Percentiles rank a stretch among this genome's conserved stretches.
These are phyloP conservation scores for Tor tambroides DNA, from an alignment of 2,113 vertebrate genomes.

Conservation along the genomic window DNA sequence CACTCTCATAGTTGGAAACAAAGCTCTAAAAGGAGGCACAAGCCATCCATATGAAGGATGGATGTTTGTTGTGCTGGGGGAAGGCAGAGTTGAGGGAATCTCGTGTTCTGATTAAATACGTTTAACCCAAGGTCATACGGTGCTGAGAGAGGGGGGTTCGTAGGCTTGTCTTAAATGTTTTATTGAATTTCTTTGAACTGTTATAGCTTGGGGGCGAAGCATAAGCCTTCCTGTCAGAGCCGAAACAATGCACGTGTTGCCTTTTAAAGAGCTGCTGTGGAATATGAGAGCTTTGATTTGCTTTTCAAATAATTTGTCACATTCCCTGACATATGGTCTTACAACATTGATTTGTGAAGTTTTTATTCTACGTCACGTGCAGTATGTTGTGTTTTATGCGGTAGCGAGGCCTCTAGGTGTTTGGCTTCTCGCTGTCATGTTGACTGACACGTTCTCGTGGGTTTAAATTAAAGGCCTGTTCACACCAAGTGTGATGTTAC, in stretches of 20 bases:
- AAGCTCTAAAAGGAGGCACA: neutral
- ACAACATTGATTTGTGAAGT: neutral
- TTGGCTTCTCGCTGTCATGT: neutral
- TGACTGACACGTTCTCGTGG: constrained; percentile 6
- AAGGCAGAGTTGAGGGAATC: constrained; percentile 58
- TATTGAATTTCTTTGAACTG: constrained; percentile 71
- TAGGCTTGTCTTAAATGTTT: constrained; percentile 73
- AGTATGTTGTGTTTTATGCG: neutral
- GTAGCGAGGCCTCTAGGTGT: neutral
- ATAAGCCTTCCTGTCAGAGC: constrained; percentile 12
- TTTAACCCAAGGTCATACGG: constrained; percentile 71
- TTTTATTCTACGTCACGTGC: neutral
- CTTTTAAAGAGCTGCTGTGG: neutral
- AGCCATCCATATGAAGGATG: constrained; percentile 9
- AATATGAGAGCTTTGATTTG: neutral
- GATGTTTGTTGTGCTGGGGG: constrained; percentile 60
- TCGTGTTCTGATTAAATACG: constrained; percentile 72
- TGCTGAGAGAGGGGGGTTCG: constrained; percentile 52
- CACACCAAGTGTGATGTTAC: neutral
- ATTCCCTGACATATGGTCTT: constrained; percentile 9
- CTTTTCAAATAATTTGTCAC: neutral
- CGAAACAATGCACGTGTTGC: constrained; percentile 14
- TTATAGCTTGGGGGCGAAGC: constrained; percentile 40
- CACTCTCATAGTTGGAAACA: constrained; percentile 22
- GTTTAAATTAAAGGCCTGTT: neutral